Conservation (phyloP, 2,888 invertebrate species). For the Oligia latruncula region DNA sequence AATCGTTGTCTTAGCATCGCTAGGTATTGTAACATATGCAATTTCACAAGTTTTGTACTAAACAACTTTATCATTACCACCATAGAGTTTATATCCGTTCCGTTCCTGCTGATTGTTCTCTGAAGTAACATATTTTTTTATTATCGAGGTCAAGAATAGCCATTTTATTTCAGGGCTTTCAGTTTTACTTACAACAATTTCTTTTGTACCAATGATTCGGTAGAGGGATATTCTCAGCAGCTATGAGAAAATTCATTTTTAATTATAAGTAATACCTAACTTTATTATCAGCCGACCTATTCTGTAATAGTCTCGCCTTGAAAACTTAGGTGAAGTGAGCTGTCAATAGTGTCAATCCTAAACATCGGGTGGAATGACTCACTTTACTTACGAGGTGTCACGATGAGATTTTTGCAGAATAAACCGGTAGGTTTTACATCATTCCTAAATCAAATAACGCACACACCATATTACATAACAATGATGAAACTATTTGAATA, state of each 20-base stretch:
- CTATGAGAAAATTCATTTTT: background rate
- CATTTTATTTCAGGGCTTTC: background rate
- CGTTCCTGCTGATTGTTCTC: background rate
- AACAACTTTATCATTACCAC: background rate
- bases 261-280: background rate
- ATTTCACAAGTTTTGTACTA: background rate
- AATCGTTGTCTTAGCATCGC: background rate
- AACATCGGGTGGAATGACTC: background rate
- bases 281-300: background rate
- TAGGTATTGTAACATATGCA: background rate
- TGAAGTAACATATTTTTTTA: background rate
- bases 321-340: no score
- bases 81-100: background rate
- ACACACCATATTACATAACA: background rate
- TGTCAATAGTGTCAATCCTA: background rate
- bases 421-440: background rate
- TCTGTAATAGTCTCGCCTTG: no score
- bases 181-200: background rate
- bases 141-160: no score
- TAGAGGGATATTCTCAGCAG: background rate
- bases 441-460: conserved; percentile 1
- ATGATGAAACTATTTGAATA: background rate
- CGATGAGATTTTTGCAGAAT: background rate
- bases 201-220: background rate
- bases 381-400: background rate